Evolutionary conservation across 2,113 vertebrate species (phyloP).

Genomic region (Chionis minor): DNA sequence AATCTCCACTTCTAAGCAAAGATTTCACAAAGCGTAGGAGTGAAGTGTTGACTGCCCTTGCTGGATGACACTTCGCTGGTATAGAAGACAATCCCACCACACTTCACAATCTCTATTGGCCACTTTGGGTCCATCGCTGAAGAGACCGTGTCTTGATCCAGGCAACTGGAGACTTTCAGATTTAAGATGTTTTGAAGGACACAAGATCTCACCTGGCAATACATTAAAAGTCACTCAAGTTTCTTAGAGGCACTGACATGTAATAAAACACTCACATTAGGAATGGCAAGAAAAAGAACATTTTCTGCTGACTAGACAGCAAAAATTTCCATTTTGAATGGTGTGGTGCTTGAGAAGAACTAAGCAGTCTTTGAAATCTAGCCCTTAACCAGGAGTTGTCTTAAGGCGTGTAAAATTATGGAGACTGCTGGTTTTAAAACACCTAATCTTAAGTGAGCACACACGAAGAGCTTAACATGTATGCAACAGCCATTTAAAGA

Average conservation of each 20-base stretch:
- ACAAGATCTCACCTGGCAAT: neutral
- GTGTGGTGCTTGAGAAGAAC: neutral
- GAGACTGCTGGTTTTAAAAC: neutral
- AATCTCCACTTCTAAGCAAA: neutral
- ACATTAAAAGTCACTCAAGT: neutral
- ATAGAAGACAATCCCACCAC: neutral
- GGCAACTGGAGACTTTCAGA: neutral
- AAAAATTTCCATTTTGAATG: neutral
- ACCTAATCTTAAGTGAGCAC: neutral
- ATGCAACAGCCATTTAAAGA: neutral
- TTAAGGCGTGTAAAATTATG: neutral
- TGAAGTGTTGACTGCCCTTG: neutral
- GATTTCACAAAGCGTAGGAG: neutral
- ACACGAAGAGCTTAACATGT: neutral
- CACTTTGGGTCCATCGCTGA: fast-evolving
- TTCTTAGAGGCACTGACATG: neutral
- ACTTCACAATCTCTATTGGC: fast-evolving
- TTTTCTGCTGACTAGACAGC: neutral
- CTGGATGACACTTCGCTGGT: no score
- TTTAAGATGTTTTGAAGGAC: neutral
- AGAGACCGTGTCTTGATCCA: neutral
- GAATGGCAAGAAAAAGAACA: neutral
- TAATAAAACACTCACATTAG: neutral
- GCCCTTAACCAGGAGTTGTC: neutral
- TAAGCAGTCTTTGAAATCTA: neutral